Base-by-base conservation (phyloP, 2,113 vertebrate species). In the Malaclemys terrapin region DNA sequence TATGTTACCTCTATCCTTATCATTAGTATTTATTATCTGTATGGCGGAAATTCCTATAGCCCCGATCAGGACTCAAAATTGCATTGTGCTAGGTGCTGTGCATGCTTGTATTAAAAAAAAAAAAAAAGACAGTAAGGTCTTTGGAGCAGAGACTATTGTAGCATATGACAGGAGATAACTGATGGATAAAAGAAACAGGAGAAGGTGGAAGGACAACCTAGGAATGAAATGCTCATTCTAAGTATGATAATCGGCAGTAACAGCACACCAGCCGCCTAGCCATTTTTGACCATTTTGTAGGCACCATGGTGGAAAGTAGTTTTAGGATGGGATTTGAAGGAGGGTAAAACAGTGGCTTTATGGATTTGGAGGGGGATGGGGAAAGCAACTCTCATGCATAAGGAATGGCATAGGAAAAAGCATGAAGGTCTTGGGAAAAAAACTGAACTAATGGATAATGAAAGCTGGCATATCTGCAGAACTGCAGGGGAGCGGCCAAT, bases 141-240 rank as follows among this genome's bases (percentile, higher is more conserved):
- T 56, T 56, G 22, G 54, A 25, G 54, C 54, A 56, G 22, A 56
- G 8, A 4, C 54, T 25, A 56, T 7, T 35, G 27, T 35, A 14
- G 59, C 31, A 65, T 35, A 82, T 54, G 90, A 54, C 16, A 85
- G 0, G 1, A 89, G 84, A 89, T 87, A 85, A 83, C 62, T 38
- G 75, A 50, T 29, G n/a, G 47, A n/a, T 53, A 90, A 95, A 53
- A 85, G 42, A 95, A 96, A 95, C 86, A 59, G 57, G 27, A 59
- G 10, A 29, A 11, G 27, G 17, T 11, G 57, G 27, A 29, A 59
- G 27, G 27, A 65, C 59, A 35, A 35, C 10, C 12, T 65, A 65
- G 6, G 27, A 29, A 4, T 35, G 59, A 65, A 65, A 29, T 25
- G 54, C 9, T 56, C 24, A 25, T 56, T 56, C 54, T 56, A 9